Evolutionary conservation across 1,140 invertebrate genomes (phyloP).

Genomic region (Procambarus virginalis): DNA sequence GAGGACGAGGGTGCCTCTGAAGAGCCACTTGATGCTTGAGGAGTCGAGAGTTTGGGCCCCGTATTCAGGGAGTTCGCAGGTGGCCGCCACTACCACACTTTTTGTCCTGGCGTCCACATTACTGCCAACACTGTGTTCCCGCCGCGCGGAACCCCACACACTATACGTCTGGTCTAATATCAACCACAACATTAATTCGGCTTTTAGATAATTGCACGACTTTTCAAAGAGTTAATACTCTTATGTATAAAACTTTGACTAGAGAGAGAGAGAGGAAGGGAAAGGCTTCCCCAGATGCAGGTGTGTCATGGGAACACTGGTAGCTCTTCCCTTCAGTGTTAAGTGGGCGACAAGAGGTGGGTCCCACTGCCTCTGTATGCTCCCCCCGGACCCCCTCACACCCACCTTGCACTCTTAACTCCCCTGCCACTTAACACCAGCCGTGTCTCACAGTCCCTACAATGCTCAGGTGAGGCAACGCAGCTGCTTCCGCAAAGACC

Average conservation of each 20-base stretch:
- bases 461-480: no score
- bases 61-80: conserved; percentile 37
- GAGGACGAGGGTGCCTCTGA: neutral
- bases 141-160: neutral
- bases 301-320: neutral
- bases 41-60: conserved; percentile 38
- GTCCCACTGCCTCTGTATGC: neutral
- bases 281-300: neutral
- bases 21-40: conserved; percentile 54
- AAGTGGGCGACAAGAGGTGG: neutral
- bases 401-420: neutral
- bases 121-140: neutral
- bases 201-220: no score
- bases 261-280: neutral
- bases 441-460: neutral
- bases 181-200: no score
- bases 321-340: neutral
- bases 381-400: neutral
- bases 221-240: no score
- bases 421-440: neutral
- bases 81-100: conserved; percentile 17
- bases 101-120: neutral
- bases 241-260: no score
- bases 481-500: no score
- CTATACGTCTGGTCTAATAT: no score